phyloP scores from a whole-genome alignment of 2,113 vertebrate species.

The Mormyrus lacerda region DNA sequence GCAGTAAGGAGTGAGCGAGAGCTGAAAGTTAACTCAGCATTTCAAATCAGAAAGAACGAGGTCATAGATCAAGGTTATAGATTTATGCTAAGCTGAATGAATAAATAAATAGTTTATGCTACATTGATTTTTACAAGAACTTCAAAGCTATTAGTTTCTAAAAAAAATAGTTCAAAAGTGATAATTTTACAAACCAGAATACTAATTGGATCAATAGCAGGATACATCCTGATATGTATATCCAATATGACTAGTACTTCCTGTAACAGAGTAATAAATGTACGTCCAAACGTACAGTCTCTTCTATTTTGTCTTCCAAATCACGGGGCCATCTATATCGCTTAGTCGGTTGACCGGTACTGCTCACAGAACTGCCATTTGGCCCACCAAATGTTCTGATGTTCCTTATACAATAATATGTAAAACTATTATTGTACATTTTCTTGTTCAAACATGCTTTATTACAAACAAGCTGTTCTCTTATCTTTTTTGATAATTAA shows the following conservation, averaged over 20 bases:
- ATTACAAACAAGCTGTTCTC: not conserved
- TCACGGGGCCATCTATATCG: not conserved
- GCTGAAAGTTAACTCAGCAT: not conserved
- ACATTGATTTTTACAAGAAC: not conserved
- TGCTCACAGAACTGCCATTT: not conserved
- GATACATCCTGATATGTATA: not conserved
- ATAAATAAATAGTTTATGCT: slow-evolving; percentile 1
- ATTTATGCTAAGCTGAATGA: not conserved
- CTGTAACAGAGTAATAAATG: not conserved
- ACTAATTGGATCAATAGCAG: not conserved
- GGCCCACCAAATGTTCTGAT: not conserved
- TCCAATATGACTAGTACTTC: not conserved
- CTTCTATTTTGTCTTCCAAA: not conserved
- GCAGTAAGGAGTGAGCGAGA: not conserved
- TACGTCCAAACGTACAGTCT: not conserved
- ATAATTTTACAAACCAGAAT: not conserved
- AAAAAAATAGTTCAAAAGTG: not conserved
- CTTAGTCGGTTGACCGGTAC: not conserved
- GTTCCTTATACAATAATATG: not conserved
- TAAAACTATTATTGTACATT: not conserved
- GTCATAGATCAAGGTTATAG: slow-evolving; percentile 4
- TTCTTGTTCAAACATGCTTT: not conserved
- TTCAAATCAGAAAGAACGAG: not conserved
- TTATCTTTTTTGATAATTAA: not conserved
- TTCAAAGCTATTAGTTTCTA: not conserved